A percentile compares a stretch with the other conserved stretches of the same genome.
Evolutionary conservation across 2,888 invertebrate species (phyloP).

Genomic region (Meiosimyza platycephala): DNA sequence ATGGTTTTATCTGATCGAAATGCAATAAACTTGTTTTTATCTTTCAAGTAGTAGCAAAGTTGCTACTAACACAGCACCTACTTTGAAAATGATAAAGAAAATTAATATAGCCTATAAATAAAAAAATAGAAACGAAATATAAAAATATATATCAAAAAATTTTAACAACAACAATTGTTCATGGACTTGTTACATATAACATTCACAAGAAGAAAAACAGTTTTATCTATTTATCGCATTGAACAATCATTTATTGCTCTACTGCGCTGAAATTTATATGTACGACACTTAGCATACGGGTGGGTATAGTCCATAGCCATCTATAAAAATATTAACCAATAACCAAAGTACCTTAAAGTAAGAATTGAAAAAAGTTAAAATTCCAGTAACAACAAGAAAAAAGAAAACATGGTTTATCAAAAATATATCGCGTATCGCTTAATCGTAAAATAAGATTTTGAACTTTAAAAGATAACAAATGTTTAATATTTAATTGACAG

Average conservation of each 20-base stretch:
- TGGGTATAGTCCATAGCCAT: conserved; percentile 18
- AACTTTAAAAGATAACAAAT: conserved; percentile 54
- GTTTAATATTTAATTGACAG: conserved; percentile 20
- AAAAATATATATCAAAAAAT: conserved; percentile 48
- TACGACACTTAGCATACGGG: conserved; percentile 4
- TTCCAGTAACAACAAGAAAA: conserved; percentile 19
- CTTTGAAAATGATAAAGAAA: conserved; percentile 60
- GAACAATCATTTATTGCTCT: conserved; percentile 61
- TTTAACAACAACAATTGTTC: conserved; percentile 40
- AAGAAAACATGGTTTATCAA: conserved; percentile 27
- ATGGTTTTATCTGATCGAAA: conserved; percentile 64
- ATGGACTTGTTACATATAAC: conserved; percentile 49
- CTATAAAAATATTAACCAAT: conserved; percentile 9
- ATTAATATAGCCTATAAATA: conserved; percentile 64
- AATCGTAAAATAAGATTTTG: conserved; percentile 61
- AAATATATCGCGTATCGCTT: conserved; percentile 51
- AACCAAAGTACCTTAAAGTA: not conserved
- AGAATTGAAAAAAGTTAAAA: not conserved
- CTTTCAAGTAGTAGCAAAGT: conserved; percentile 65
- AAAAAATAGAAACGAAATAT: conserved; percentile 51
- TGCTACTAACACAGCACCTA: conserved; percentile 54
- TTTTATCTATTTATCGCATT: conserved; percentile 63
- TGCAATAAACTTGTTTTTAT: conserved; percentile 64
- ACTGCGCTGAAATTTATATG: conserved; percentile 25
- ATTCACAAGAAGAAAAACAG: conserved; percentile 51